Percentiles rank a stretch among this genome's conserved stretches.
These are phyloP conservation scores for Trichonephila clavipes DNA, from an alignment of 1,140 invertebrate species.

Conservation along the genomic window DNA sequence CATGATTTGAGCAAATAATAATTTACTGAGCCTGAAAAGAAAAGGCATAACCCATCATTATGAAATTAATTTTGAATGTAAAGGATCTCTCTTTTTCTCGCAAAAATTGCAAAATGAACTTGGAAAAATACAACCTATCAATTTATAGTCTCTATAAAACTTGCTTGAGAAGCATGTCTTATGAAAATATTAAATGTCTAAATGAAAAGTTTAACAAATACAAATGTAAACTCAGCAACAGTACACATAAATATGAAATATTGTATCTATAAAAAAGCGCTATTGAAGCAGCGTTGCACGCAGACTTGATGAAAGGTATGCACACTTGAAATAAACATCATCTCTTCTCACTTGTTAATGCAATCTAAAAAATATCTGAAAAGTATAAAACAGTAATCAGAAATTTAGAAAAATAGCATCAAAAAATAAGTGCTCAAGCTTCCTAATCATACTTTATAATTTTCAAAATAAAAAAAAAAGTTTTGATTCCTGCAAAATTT, in stretches of 20 bases:
- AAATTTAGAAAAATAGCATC: neutral
- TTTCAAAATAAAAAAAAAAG: too few species aligned
- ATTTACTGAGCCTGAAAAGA: neutral
- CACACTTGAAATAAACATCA: constrained; percentile 51
- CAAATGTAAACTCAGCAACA: constrained; percentile 53
- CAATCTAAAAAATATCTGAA: constrained; percentile 70
- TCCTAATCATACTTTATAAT: too few species aligned
- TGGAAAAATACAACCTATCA: neutral
- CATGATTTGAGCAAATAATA: neutral
- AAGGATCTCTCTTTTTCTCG: neutral
- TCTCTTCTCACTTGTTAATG: constrained; percentile 30
- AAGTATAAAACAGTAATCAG: neutral
- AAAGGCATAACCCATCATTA: constrained; percentile 2
- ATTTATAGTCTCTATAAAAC: neutral
- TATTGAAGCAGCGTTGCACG: constrained; percentile 70
- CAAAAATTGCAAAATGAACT: constrained; percentile 10
- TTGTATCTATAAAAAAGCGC: constrained; percentile 70
- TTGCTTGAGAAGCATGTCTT: neutral
- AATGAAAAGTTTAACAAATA: constrained; percentile 20
- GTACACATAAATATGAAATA: constrained; percentile 55
- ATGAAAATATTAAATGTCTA: constrained; percentile 24
- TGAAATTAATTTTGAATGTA: neutral
- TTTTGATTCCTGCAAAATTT: too few species aligned
- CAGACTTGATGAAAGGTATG: constrained; percentile 53
- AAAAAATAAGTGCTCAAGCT: neutral